Evolutionary conservation across 2,113 vertebrate genomes (phyloP), one percentile per base, ranked within the genome.

Genomic region (Heterotis niloticus): DNA sequence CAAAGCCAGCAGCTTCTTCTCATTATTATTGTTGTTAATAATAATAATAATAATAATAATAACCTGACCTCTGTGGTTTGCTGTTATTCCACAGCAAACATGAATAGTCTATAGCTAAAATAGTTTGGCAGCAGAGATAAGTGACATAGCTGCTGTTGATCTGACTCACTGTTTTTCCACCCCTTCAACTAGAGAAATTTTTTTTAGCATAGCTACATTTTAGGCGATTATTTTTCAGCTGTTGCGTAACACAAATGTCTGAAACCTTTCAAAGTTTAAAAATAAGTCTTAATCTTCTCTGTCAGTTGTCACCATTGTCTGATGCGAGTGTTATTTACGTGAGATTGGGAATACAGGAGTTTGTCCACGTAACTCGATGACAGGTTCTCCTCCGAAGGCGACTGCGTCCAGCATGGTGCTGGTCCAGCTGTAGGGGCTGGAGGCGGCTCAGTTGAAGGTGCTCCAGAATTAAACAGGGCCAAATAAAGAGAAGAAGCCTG

Each of bases 401-500:
- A 57, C 71, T 16, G 11, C 54, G 17, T 57, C 54, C n/a, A 74
- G 17, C 52, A 7, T 26, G 17, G 26, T 52, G 16, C 52, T 52
- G 34, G 34, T 44, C 34, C 34, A 44, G 7, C 44, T 52, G 69
- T 7, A 51, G 18, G 17, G 44, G 18, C 20, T 44, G 26, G 5
- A n/a, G 51, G 44, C 12, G 24, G n/a, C 11, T 18, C 68, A 34
- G 24, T 28, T 74, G 14, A 29, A 74, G 52, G 20, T 54, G n/a
- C n/a, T 74, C 56, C 57, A 57, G 57, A 74, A 74, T 57, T 74
- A 57, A 74, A 74, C 54, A 57, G 26, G n/a, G 57, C 71, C 71
- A 74, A 59, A 74, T 74, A 59, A 72, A 72, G 71, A 29, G 71
- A 59, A 72, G 54, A 54, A 29, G 71, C 5, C 13, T 3, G 23